Conservation (phyloP, 2,888 invertebrate genomes). For the Stramonita haemastoma region DNA sequence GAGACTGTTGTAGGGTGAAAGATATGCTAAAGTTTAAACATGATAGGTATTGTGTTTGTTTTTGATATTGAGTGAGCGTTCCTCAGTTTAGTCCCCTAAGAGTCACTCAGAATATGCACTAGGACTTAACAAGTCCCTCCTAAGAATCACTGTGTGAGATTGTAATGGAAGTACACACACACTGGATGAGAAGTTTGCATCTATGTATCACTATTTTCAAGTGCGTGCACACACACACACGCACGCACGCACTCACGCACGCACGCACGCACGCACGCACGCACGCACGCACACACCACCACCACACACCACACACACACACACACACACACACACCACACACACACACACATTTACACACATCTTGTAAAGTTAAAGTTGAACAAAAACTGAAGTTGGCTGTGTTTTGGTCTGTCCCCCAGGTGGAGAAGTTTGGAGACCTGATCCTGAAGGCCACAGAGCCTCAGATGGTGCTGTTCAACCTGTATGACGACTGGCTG, state of each 20-base stretch:
- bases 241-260: neutral
- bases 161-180: too few species aligned
- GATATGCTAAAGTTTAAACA: too few species aligned
- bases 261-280: neutral
- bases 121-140: too few species aligned
- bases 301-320: neutral
- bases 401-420: slow-evolving; percentile 40
- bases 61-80: too few species aligned
- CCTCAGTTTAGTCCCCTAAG: too few species aligned
- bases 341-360: neutral
- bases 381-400: too few species aligned
- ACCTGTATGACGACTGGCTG: slow-evolving; percentile 99
- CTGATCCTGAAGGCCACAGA: slow-evolving; percentile 99
- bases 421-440: slow-evolving; percentile 98
- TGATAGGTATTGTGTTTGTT: too few species aligned
- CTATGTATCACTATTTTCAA: too few species aligned
- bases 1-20: too few species aligned
- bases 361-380: neutral
- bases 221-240: neutral
- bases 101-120: too few species aligned
- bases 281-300: neutral
- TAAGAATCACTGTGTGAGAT: too few species aligned
- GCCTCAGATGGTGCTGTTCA: slow-evolving; percentile 99
- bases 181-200: too few species aligned
- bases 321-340: neutral